These are phyloP conservation scores for Larimichthys crocea DNA, from an alignment of 2,113 vertebrate genomes.

Conservation along the genomic window DNA sequence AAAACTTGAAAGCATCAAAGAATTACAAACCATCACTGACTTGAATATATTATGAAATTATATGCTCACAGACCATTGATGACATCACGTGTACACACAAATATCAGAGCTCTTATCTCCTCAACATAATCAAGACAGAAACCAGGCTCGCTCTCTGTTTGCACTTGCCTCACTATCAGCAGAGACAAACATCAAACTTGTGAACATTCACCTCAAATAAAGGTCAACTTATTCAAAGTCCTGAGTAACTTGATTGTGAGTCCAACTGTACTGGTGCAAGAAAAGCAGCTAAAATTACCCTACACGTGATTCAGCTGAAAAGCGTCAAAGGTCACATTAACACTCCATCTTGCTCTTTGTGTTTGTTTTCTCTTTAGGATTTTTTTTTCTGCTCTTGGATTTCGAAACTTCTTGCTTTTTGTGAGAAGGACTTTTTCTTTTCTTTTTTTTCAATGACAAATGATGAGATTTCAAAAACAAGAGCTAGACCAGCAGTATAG, in stretches of 20 bases:
- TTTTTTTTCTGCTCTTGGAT: background rate
- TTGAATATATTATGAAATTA: no score
- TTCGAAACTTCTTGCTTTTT: background rate
- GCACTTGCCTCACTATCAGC: slow-evolving; percentile 14
- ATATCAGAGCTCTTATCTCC: slow-evolving; percentile 25
- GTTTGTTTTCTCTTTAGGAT: slow-evolving; percentile 34
- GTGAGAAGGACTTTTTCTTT: background rate
- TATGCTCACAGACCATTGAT: background rate
- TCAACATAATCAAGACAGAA: slow-evolving; percentile 32
- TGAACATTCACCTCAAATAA: slow-evolving; percentile 11
- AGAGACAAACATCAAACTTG: slow-evolving; percentile 1
- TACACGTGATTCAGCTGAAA: slow-evolving; percentile 4
- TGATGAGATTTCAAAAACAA: no score
- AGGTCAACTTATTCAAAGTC: background rate
- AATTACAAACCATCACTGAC: background rate
- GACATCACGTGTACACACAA: slow-evolving; percentile 19
- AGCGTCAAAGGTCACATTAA: slow-evolving; percentile 46
- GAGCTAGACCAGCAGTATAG: no score
- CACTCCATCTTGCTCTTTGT: slow-evolving; percentile 15
- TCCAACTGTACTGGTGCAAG: background rate
- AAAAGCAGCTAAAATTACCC: slow-evolving; percentile 8
- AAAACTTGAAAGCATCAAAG: no score
- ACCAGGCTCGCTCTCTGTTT: slow-evolving; percentile 30
- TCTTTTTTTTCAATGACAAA: no score
- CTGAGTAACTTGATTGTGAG: background rate